Conservation (phyloP, 35 echinoderm and acorn worm genomes). For the Strongylocentrotus purpuratus region DNA sequence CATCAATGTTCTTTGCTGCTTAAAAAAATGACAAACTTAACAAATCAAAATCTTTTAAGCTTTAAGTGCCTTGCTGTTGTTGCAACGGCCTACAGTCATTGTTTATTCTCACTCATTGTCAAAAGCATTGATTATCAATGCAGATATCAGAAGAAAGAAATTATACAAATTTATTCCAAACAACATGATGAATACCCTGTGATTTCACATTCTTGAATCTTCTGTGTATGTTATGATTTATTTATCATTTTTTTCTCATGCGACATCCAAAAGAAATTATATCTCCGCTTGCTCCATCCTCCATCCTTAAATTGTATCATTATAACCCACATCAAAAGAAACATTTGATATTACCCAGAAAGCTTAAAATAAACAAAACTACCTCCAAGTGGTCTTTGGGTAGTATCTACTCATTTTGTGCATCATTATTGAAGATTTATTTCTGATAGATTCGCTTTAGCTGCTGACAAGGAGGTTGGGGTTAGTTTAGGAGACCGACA, state of each 20-base stretch:
- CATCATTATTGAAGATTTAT: constrained; percentile 31
- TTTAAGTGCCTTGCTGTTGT: too few species aligned
- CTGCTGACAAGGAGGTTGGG: constrained; percentile 32
- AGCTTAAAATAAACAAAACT: background rate
- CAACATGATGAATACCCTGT: background rate
- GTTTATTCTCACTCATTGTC: too few species aligned
- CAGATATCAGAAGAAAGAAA: too few species aligned
- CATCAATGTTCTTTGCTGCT: too few species aligned
- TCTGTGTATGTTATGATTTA: background rate
- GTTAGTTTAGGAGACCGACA: constrained; percentile 6
- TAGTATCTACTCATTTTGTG: background rate
- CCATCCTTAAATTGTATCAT: background rate
- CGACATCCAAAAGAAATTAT: background rate
- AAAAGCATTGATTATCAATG: too few species aligned
- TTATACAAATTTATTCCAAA: too few species aligned
- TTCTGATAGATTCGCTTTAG: constrained; percentile 6
- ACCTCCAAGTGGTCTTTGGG: constrained; percentile 8
- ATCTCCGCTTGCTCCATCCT: background rate
- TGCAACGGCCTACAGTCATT: too few species aligned
- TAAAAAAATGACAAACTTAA: too few species aligned
- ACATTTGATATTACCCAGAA: background rate
- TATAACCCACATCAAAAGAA: background rate
- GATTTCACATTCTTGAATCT: background rate
- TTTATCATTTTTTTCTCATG: background rate
- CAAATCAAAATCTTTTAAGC: too few species aligned